Evolutionary conservation across 2,113 vertebrate genomes (phyloP).

Genomic region (Heptranchias perlo): DNA sequence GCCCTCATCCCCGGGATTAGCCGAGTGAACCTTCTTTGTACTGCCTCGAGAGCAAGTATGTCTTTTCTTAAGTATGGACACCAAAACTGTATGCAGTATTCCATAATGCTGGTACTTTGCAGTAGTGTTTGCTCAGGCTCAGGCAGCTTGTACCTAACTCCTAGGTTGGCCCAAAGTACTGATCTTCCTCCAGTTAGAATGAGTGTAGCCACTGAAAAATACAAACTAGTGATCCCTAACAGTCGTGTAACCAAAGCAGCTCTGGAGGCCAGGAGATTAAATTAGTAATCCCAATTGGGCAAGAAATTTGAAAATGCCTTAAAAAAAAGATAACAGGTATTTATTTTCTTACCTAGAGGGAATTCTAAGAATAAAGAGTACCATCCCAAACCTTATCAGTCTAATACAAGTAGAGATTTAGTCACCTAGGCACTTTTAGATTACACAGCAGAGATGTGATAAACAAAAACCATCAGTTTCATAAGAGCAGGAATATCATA

Average conservation of each 20-base stretch:
- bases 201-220: not conserved
- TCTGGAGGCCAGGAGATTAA: not conserved
- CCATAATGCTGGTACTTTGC: not conserved
- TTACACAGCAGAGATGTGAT: too few relatives aligned
- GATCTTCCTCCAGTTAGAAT: not conserved
- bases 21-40: too few relatives aligned
- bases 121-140: not conserved
- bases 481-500: not conserved
- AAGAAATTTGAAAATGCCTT: not conserved
- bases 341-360: not conserved
- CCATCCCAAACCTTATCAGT: not conserved
- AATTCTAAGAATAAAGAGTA: not conserved
- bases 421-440: not conserved
- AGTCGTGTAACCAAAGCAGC: not conserved
- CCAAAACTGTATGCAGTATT: not conserved
- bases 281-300: not conserved
- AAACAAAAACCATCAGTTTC: not conserved
- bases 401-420: not conserved
- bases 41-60: too few relatives aligned
- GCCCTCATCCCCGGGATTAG: too few relatives aligned
- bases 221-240: not conserved
- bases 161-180: not conserved
- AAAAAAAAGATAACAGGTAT: not conserved
- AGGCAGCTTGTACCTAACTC: not conserved
- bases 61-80: too few relatives aligned